phyloP scores from a whole-genome alignment of 2,113 vertebrate species.

The Anguilla japonica region DNA sequence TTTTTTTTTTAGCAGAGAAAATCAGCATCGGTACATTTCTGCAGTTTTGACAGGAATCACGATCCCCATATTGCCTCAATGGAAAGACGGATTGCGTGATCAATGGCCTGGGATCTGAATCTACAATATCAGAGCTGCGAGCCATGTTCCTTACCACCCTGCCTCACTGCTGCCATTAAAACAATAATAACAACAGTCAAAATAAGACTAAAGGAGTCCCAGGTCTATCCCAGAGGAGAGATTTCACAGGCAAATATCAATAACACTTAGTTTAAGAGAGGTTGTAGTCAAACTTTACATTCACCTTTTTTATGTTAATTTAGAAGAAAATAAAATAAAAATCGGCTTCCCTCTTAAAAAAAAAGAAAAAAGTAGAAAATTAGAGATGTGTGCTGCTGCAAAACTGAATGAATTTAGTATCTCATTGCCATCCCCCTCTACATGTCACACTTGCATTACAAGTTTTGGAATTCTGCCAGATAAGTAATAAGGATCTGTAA shows the following conservation, averaged over 20 bases:
- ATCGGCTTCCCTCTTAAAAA: neutral
- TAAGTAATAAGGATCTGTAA: neutral
- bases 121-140: no score
- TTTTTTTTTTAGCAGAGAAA: neutral
- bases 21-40: neutral
- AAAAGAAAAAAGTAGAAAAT: neutral
- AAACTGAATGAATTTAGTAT: neutral
- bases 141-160: no score
- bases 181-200: neutral
- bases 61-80: neutral
- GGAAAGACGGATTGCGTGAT: conserved; percentile 1
- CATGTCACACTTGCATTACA: neutral
- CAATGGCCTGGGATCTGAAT: neutral
- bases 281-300: no score
- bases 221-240: no score
- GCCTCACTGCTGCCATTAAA: no score
- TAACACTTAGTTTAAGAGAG: no score
- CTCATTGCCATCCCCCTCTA: neutral
- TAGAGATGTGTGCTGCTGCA: neutral
- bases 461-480: neutral
- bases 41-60: conserved; percentile 5
- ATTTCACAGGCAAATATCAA: no score
- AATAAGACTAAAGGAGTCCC: neutral
- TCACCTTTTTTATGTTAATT: no score
- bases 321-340: no score